Conservation (phyloP, 2,888 invertebrate species). For the Mechanitis messenoides region DNA sequence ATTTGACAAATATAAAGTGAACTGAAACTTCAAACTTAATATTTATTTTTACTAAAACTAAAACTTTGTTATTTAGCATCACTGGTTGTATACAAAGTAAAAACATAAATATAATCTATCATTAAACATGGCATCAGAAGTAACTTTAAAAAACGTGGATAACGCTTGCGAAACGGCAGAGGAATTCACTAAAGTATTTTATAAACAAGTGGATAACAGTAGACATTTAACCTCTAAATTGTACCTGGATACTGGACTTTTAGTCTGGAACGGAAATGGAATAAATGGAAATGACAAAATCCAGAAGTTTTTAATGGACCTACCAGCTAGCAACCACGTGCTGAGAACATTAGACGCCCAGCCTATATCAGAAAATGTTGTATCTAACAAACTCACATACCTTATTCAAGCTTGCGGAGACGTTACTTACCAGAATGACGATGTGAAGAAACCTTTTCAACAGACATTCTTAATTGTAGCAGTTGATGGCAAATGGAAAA, state of each 20-base stretch:
- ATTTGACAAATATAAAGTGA: too few species aligned
- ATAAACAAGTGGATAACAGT: slow-evolving; percentile 91
- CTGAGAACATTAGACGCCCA: slow-evolving; percentile 91
- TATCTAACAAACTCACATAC: slow-evolving; percentile 86
- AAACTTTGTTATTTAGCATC: slow-evolving; percentile 8
- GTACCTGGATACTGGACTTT: slow-evolving; percentile 88
- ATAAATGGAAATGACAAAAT: slow-evolving; percentile 87
- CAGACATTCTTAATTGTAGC: slow-evolving; percentile 93
- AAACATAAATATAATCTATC: neutral
- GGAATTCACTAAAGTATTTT: slow-evolving; percentile 92
- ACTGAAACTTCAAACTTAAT: too few species aligned
- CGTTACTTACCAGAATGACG: slow-evolving; percentile 81
- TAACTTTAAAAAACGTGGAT: slow-evolving; percentile 81
- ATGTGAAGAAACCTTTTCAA: slow-evolving; percentile 81
- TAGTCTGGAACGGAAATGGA: slow-evolving; percentile 96
- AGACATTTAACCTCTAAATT: slow-evolving; percentile 88
- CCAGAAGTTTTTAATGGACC: slow-evolving; percentile 88
- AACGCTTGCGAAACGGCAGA: slow-evolving; percentile 90
- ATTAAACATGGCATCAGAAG: slow-evolving; percentile 60
- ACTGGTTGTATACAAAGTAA: too few species aligned
- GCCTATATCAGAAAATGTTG: slow-evolving; percentile 85
- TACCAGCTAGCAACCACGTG: slow-evolving; percentile 88
- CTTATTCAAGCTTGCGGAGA: slow-evolving; percentile 89
- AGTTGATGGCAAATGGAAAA: slow-evolving; percentile 94
- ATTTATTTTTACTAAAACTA: neutral